These are phyloP conservation scores for Crotalus helleri DNA, from an alignment of 2,113 vertebrate species.

Conservation along the genomic window DNA sequence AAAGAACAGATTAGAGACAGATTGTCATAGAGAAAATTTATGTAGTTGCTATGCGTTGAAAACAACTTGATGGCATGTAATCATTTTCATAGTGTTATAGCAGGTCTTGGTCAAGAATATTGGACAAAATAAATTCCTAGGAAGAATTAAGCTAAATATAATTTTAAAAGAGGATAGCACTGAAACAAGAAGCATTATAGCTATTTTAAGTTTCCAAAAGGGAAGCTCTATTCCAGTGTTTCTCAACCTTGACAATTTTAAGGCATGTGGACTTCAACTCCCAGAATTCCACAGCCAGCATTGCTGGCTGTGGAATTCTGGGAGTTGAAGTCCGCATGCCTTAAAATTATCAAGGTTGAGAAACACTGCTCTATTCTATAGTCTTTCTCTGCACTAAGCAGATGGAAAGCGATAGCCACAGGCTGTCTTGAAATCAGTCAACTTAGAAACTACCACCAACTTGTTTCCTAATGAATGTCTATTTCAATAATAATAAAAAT, in stretches of 20 bases:
- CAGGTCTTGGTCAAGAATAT: background rate
- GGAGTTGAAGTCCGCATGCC: too few relatives aligned
- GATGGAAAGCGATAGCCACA: background rate
- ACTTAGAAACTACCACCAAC: background rate
- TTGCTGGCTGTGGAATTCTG: too few relatives aligned
- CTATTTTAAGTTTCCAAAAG: background rate
- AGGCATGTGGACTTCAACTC: too few relatives aligned
- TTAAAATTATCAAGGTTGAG: too few relatives aligned
- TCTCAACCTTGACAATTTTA: too few relatives aligned
- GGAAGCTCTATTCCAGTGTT: too few relatives aligned
- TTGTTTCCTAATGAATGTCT: background rate
- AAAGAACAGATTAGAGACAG: background rate
- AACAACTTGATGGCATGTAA: background rate
- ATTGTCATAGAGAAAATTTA: background rate
- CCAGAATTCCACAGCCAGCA: too few relatives aligned
- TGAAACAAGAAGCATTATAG: background rate
- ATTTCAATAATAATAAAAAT: background rate
- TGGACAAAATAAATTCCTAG: background rate
- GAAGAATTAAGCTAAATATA: background rate
- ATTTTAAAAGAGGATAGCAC: background rate
- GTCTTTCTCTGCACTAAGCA: background rate
- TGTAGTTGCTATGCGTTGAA: background rate
- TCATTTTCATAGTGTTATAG: background rate
- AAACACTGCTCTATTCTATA: too few relatives aligned
- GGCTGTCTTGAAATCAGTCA: background rate